These are phyloP conservation scores for Leptonema lineaticorne DNA, from an alignment of 1,140 invertebrate species.

Conservation along the genomic window DNA sequence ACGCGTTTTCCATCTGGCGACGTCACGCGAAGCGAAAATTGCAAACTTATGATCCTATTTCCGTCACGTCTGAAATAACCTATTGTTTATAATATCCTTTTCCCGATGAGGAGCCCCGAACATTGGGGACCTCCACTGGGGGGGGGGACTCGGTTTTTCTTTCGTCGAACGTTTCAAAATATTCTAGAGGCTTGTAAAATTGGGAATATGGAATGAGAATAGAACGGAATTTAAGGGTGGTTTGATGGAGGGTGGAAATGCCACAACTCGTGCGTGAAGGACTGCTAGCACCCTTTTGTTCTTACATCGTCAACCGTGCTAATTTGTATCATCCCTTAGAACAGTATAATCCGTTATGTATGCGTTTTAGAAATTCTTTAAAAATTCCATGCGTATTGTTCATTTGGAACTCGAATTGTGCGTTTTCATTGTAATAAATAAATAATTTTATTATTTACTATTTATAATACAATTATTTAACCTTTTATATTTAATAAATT, in stretches of 20 bases:
- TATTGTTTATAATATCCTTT: slow-evolving; percentile 30
- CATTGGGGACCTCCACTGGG: neutral
- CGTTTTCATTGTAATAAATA: no score
- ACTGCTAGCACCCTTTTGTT: neutral
- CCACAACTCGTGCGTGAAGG: neutral
- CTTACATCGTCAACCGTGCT: slow-evolving; percentile 9
- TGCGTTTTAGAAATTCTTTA: no score
- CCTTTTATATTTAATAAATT: no score
- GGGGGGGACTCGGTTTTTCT: neutral
- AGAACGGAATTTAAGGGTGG: slow-evolving; percentile 34
- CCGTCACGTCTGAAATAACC: slow-evolving; percentile 28
- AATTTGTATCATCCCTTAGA: no score
- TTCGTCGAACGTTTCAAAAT: neutral
- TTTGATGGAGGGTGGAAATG: slow-evolving; percentile 30
- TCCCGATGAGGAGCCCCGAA: neutral
- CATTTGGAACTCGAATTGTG: no score
- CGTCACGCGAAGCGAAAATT: slow-evolving; percentile 22
- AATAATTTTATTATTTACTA: no score
- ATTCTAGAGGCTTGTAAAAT: slow-evolving; percentile 1
- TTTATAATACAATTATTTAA: no score
- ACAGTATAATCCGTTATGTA: no score
- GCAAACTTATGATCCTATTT: slow-evolving; percentile 36
- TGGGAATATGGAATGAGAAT: no score
- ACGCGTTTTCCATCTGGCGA: neutral
- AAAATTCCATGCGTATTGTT: no score